Evolutionary conservation across 1,140 invertebrate genomes (phyloP), one percentile per base, ranked within the genome.

Genomic region (Zelostemma sp.): DNA sequence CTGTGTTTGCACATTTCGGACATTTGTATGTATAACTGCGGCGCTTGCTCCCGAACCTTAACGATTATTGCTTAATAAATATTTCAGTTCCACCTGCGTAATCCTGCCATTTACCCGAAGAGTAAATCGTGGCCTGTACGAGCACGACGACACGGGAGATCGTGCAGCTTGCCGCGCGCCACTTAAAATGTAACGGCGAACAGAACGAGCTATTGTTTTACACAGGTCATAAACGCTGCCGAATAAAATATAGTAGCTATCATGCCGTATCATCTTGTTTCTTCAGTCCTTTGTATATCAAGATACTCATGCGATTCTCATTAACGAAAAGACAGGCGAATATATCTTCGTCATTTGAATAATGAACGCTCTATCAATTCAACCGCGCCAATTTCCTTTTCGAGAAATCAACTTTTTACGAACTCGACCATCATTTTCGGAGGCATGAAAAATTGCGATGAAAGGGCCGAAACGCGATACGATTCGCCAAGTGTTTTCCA

Each of bases 51-150:
- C 60, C 61, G 35, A 28, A 60, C 59, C 67, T 82, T 78, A 78
- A 82, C 79, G 76, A 80, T 80, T 80, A 79, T 79, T 76, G 75
- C 58, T 67, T 72, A 73, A 75, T 81, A 83, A 80, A 81, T 77
- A 77, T 73, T 50, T 62, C n/a, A 54, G 72, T 68, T 77, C 69
- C 74, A 79, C 70, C 76, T 79, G 79, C 72, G 68, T 66, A 70
- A 62, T 70, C 57, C 62, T 41, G 38, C 56, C 43, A 58, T 63
- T 60, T 68, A 50, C 43, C 51, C 56, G 58, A 58, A 54, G 31
- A 50, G 45, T 54, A 59, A 54, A 54, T 47, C 17, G 41, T 21
- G 14, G 14, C 48, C 21, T 25, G 21, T 25, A 25, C 53, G 40
- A 59, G 62, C 57, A 47, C 35, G 35, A 38, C 35, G 35, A 38